Evolutionary conservation across 2,113 vertebrate species (phyloP), one percentile per base, ranked within the genome.

Genomic region (Paedocypris sp.): DNA sequence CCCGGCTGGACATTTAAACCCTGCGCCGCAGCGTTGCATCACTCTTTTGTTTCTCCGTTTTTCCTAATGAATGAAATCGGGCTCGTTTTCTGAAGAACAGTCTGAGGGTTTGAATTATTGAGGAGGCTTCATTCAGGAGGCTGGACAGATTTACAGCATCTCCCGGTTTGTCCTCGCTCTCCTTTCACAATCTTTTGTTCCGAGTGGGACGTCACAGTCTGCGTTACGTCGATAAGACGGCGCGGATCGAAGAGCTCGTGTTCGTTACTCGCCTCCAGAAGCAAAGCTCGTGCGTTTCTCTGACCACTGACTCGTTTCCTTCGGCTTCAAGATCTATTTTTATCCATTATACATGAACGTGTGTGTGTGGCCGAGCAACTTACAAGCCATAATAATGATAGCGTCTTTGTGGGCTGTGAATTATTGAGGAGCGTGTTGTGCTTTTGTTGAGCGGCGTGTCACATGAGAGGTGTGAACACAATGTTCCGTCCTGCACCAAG

Each of bases 61-160:
- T 74, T 77, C 66, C 68, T 53, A 46, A 57, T 66, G 66, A 73
- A 66, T 74, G 69, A 49, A 68, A 78, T 59, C 32, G 47, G 66
- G 51, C 52, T 63, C 59, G 19, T 33, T 67, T 70, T 68, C 65
- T 71, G 62, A 72, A 64, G 8, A 31, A 42, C 25, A 63, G 57
- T 57, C 70, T 64, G n/a, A 31, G 35, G 20, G 46, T 51, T 54
- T 42, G 82, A 39, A 83, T 82, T 83, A 72, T 83, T 84, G 79
- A 78, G 69, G 60, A 46, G 70, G 56, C 53, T 4, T 80, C 67
- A 80, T 62, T 66, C 48, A 39, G 49, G 18, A 19, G 18, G 25
- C 10, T 26, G 16, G 42, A 29, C 7, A 18, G 36, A 15, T 43
- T 54, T 57, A 19, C 28, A 49, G 64, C 47, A 19, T 42, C 48